phyloP scores from a whole-genome alignment of 2,797 vertebrate genomes.

The Hydrophis major region DNA sequence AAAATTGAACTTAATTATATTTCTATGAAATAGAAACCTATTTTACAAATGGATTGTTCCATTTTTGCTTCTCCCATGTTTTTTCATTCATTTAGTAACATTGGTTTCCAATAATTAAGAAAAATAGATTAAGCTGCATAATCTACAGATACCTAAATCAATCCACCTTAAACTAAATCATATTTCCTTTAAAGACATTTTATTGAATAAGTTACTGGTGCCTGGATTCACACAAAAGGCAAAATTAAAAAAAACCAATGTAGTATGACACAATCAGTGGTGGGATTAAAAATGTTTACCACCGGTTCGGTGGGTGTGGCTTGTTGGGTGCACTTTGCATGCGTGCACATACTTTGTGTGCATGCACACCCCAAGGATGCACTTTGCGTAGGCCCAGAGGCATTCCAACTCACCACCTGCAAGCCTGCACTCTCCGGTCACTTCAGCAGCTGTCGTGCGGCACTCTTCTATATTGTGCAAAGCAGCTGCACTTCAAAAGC shows the following conservation, averaged over 20 bases:
- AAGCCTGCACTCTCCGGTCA: no score
- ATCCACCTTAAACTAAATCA: neutral
- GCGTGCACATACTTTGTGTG: no score
- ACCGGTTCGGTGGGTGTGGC: no score
- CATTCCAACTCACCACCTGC: no score
- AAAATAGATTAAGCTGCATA: neutral
- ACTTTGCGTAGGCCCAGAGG: no score
- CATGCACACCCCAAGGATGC: no score
- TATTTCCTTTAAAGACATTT: neutral
- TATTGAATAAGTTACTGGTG: neutral
- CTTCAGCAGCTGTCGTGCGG: no score
- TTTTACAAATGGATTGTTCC: neutral
- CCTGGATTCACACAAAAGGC: neutral
- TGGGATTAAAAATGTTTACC: no score
- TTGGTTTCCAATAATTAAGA: neutral
- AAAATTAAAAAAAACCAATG: neutral
- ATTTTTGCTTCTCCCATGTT: neutral
- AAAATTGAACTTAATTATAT: neutral
- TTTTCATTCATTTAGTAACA: neutral
- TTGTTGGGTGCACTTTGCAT: no score
- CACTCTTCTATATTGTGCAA: no score
- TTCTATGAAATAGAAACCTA: neutral
- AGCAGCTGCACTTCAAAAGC: no score
- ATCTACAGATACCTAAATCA: neutral
- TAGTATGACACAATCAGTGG: neutral